Percentiles rank a stretch among this genome's conserved stretches.
Conservation (phyloP, 2,113 vertebrate genomes). For the Isurus oxyrinchus region DNA sequence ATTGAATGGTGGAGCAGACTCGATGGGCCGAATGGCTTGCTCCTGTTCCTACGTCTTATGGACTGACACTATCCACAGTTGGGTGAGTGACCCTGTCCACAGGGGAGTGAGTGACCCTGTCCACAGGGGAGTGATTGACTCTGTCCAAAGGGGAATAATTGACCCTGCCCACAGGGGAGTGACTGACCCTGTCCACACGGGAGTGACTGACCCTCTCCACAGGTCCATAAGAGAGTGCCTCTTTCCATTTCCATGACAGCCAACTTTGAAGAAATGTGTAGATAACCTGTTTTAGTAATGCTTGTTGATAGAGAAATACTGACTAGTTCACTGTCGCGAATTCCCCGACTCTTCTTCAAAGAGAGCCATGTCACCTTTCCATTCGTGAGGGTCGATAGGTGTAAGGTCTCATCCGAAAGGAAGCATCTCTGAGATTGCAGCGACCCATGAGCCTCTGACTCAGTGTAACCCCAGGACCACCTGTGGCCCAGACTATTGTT, state of each 20-base stretch:
- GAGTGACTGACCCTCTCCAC: no score
- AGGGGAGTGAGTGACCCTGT: neutral
- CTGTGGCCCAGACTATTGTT: neutral
- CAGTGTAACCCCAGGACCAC: neutral
- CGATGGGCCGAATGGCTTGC: no score
- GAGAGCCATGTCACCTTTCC: neutral
- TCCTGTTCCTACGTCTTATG: no score
- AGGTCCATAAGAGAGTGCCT: no score
- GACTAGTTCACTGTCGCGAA: neutral
- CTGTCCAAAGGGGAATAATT: neutral
- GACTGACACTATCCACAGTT: no score
- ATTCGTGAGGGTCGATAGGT: neutral
- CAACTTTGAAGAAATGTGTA: neutral
- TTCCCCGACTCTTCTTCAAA: neutral
- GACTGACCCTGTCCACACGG: neutral
- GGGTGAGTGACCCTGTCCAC: neutral
- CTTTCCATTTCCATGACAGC: neutral
- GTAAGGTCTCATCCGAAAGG: neutral
- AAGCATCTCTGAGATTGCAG: neutral
- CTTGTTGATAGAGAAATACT: neutral
- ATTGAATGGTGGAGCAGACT: no score
- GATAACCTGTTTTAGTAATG: neutral
- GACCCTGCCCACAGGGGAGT: neutral
- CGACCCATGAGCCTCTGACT: neutral
- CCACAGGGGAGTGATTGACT: neutral